Evolutionary conservation across 1,140 invertebrate genomes (phyloP), one percentile per base, ranked within the genome.

Genomic region (Hyles euphorbiae): DNA sequence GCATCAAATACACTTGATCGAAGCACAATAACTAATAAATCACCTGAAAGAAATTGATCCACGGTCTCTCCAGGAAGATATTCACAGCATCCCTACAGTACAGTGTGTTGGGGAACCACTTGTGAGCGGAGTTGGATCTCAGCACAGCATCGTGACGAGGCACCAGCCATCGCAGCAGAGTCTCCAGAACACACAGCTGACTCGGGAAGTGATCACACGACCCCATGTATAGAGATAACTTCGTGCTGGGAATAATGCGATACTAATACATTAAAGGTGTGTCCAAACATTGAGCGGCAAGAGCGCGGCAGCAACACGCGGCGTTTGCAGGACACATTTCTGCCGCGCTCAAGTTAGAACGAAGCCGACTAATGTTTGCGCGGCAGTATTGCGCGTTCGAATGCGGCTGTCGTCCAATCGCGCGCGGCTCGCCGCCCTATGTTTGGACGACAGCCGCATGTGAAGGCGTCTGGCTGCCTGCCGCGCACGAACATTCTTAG

Each of bases 41-140:
- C 61, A 81, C 82, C 72, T 74, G 68, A 59, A 76, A 72, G 61
- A 83, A 83, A 53, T 78, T 69, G 32, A 50, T 60, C 74, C 77
- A 85, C 43, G 61, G 50, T n/a, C 70, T 54, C 11, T 75, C 60
- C 47, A 83, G 50, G 55, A 83, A 85, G 33, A 83, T 58, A n/a
- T 72, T 56, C 2, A 76, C 59, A 34, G 67, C 65, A 0, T 46
- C 45, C 7, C 52, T 56, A 3, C 22, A 36, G 34, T 63, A 81
- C 7, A 68, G n/a, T 3, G 43, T 0, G 1, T n/a, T 5, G 0
- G 74, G 74, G 44, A 83, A 81, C 82, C 82, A 85, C 4, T 62
- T 60, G 0, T 33, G 10, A 1, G 76, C 79, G 0, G 77, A 76
- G 3, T 63, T 43, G 3, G 32, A 51, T n/a, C 78, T 55, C 0